Percentiles rank a stretch among this genome's conserved stretches.
phyloP scores from a whole-genome alignment of 2,113 vertebrate species.

The Recurvirostra avosetta region DNA sequence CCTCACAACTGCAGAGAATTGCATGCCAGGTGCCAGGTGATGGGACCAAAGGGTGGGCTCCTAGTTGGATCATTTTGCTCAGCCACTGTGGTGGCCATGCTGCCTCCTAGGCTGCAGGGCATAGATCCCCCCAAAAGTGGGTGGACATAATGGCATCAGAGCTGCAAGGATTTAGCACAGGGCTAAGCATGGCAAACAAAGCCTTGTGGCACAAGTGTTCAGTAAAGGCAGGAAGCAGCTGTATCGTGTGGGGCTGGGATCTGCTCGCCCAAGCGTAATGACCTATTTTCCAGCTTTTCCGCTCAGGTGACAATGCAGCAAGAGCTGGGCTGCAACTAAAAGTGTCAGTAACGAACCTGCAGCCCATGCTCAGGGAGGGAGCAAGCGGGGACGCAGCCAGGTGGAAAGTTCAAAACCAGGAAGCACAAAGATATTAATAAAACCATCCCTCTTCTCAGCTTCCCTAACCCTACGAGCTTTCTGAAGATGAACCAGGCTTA shows the following conservation, averaged over 20 bases:
- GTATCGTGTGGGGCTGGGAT: slow-evolving; percentile 28
- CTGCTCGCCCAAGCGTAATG: slow-evolving; percentile 52
- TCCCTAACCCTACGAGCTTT: neutral
- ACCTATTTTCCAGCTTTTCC: slow-evolving; percentile 70
- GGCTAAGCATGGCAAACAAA: neutral
- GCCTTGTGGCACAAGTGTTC: neutral
- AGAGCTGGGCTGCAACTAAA: slow-evolving; percentile 37
- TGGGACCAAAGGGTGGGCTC: neutral
- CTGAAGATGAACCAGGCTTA: neutral
- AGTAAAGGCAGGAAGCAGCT: slow-evolving; percentile 45
- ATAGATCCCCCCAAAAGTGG: neutral
- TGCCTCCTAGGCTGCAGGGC: neutral
- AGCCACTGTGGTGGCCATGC: neutral
- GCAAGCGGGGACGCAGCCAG: neutral
- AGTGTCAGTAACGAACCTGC: slow-evolving; percentile 22
- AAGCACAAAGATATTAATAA: neutral
- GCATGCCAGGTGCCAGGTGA: neutral
- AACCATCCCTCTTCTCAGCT: neutral
- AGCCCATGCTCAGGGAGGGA: neutral
- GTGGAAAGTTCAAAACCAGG: slow-evolving; percentile 45
- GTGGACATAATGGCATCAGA: neutral
- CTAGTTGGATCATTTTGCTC: neutral
- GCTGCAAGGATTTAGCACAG: neutral
- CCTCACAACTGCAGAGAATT: neutral
- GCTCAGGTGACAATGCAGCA: slow-evolving; percentile 64